These are phyloP conservation scores for Orgyia antiqua DNA, from an alignment of 2,888 invertebrate species.

Conservation along the genomic window DNA sequence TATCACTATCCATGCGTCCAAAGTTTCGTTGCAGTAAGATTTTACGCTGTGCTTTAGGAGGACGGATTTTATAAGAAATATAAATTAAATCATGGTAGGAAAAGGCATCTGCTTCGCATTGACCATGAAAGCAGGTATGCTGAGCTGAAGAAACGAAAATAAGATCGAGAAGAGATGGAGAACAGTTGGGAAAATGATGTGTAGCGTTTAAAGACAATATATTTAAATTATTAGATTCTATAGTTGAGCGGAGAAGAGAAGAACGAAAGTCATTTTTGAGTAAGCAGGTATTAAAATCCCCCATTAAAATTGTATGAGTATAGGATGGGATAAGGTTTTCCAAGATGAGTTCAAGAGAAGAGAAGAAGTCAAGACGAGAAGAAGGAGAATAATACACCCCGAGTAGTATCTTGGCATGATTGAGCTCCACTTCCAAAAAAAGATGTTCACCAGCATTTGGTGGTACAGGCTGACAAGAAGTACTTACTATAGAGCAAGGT, in stretches of 20 bases:
- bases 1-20: background rate
- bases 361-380: background rate
- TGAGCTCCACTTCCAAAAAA: background rate
- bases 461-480: background rate
- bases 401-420: background rate
- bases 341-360: background rate
- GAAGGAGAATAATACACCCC: background rate
- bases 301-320: background rate
- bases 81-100: too few relatives aligned
- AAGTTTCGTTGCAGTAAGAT: background rate
- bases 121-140: background rate
- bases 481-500: background rate
- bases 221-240: too few relatives aligned
- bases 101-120: background rate
- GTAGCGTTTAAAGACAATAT: too few relatives aligned
- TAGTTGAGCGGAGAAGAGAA: background rate
- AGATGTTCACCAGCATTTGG: too few relatives aligned
- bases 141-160: background rate
- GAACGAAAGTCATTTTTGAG: constrained; percentile 1
- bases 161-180: background rate
- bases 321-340: background rate
- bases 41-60: background rate
- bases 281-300: background rate
- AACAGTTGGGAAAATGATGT: too few relatives aligned
- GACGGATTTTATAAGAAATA: background rate